Conservation (phyloP, 2,888 invertebrate genomes). For the Odontocerum albicorne region DNA sequence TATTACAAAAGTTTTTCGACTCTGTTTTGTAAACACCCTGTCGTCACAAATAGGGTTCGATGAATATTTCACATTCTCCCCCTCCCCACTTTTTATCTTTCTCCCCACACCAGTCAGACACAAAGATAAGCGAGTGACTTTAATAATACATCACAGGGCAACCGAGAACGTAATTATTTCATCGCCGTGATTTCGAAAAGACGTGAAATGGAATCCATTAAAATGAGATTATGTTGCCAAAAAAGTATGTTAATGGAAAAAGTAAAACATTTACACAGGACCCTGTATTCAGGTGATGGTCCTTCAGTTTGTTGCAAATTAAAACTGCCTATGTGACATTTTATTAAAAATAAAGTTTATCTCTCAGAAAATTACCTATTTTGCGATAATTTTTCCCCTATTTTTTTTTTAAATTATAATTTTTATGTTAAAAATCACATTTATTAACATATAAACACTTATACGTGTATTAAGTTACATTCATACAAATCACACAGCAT, state of each 20-base stretch:
- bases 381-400: too few species aligned
- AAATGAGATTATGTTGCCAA: slow-evolving; percentile 21
- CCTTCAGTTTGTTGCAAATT: neutral
- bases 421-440: too few species aligned
- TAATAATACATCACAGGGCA: slow-evolving; percentile 17
- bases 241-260: slow-evolving; percentile 21
- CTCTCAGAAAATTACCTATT: too few species aligned
- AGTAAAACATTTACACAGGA: slow-evolving; percentile 22
- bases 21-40: slow-evolving; percentile 1
- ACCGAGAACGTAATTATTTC: slow-evolving; percentile 19
- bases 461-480: too few species aligned
- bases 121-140: slow-evolving; percentile 6
- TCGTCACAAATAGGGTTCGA: slow-evolving; percentile 7
- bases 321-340: too few species aligned
- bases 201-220: slow-evolving; percentile 25
- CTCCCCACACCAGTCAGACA: neutral
- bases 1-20: too few species aligned
- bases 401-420: too few species aligned
- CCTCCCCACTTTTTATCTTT: neutral
- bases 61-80: slow-evolving; percentile 11
- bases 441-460: too few species aligned
- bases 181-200: slow-evolving; percentile 13
- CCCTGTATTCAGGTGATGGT: neutral
- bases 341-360: too few species aligned
- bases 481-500: too few species aligned